Evolutionary conservation across 2,797 vertebrate genomes (phyloP).

Genomic region (Crypturellus tataupa): DNA sequence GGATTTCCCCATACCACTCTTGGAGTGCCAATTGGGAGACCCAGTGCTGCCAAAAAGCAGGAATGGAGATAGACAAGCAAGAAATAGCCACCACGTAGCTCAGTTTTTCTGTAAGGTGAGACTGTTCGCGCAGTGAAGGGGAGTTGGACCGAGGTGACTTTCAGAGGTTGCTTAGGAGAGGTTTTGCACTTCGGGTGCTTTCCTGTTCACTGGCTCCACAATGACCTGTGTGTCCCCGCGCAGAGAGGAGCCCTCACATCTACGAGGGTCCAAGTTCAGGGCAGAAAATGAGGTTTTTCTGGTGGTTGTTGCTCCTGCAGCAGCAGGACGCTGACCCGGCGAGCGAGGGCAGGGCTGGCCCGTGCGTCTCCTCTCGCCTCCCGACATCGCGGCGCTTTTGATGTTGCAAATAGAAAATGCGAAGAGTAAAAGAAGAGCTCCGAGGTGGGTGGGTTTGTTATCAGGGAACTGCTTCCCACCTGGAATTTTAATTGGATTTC

Average conservation of each 20-base stretch:
- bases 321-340: background rate
- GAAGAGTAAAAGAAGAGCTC: background rate
- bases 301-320: background rate
- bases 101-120: background rate
- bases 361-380: background rate
- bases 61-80: conserved; percentile 27
- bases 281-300: background rate
- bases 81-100: background rate
- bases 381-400: background rate
- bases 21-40: conserved; percentile 21
- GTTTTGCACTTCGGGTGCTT: background rate
- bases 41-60: conserved; percentile 6
- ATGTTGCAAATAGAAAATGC: background rate
- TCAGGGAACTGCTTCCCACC: conserved; percentile 3
- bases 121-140: background rate
- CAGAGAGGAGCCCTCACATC: background rate
- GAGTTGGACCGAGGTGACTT: background rate
- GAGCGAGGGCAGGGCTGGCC: background rate
- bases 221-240: background rate
- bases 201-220: background rate
- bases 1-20: background rate
- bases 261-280: background rate
- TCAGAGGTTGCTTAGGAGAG: background rate
- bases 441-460: background rate
- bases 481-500: conserved; percentile 35